These are phyloP conservation scores for Leptosomus discolor DNA, from an alignment of 2,113 vertebrate species.

Conservation along the genomic window DNA sequence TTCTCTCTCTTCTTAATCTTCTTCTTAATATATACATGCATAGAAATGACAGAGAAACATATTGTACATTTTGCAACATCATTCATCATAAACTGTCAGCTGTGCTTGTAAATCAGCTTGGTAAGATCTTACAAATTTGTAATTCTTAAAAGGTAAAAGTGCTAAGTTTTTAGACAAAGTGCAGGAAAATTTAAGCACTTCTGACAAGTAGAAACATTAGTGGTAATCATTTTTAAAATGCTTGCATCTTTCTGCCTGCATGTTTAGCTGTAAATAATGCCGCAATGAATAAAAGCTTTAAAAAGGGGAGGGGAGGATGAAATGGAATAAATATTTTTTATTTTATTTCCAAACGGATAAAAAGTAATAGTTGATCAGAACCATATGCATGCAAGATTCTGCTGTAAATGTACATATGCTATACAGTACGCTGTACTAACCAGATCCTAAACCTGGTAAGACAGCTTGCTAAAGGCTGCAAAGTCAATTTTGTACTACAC, in stretches of 20 bases:
- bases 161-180: slow-evolving; percentile 82
- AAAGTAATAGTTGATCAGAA: slow-evolving; percentile 40
- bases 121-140: slow-evolving; percentile 76
- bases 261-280: slow-evolving; percentile 80
- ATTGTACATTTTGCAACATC: slow-evolving; percentile 76
- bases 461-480: slow-evolving; percentile 71
- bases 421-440: slow-evolving; percentile 19
- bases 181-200: slow-evolving; percentile 79
- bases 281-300: slow-evolving; percentile 75
- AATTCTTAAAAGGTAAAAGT: slow-evolving; percentile 80
- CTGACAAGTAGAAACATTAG: slow-evolving; percentile 81
- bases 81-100: slow-evolving; percentile 80
- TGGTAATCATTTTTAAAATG: slow-evolving; percentile 80
- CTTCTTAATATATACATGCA: slow-evolving; percentile 67
- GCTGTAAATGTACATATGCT: neutral
- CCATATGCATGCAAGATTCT: neutral
- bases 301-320: slow-evolving; percentile 15
- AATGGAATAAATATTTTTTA: slow-evolving; percentile 68
- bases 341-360: slow-evolving; percentile 66
- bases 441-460: slow-evolving; percentile 65
- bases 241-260: slow-evolving; percentile 73
- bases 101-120: slow-evolving; percentile 80
- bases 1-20: slow-evolving; percentile 71
- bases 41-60: slow-evolving; percentile 73
- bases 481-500: slow-evolving; percentile 75